Evolutionary conservation across 2,888 invertebrate genomes (phyloP), one percentile per base, ranked within the genome.

Genomic region (Aradus depressus): DNA sequence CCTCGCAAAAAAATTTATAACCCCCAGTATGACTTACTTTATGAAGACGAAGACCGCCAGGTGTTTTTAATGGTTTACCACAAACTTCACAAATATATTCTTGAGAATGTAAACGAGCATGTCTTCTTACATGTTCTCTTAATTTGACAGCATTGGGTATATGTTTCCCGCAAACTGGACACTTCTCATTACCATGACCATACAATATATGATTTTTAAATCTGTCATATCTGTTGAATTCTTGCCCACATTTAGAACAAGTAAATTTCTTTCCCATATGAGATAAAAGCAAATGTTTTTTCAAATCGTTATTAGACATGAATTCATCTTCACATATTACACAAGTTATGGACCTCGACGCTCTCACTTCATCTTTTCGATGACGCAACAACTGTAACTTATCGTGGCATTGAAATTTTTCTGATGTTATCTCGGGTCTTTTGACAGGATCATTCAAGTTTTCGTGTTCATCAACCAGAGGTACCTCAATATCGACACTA

Each of bases 1-100:
- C 56, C 23, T 57, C 55, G 38, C 60, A 60, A 32, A 54, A 53
- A 38, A 53, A 59, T 34, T 59, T 60, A 43, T 58, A 59, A 8
- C 58, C 53, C 3, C 60, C 60, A 2, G 60, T 59, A 23, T 60
- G 60, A 6, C 51, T 52, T 1, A 58, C 59, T n/a, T 44, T 32
- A 37, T 60, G 60, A 23, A 59, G 53, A 5, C 53, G 45, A 2
- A 60, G 48, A 12, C 59, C 60, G 4, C 58, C 57, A 16, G 54
- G 48, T 14, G 59, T 59, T 39, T 59, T 60, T 44, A 60, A 59
- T 5, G 49, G 47, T 19, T 56, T 48, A 4, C 51, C 50, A 52
- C 60, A 60, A 16, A 44, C 47, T 21, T 53, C 45, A 53, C 60
- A 60, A 25, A 54, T 52, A 49, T 50, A 56, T 16, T 45, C 49